phyloP scores from a whole-genome alignment of 2,888 invertebrate genomes.

The Cylindroiulus punctatus region DNA sequence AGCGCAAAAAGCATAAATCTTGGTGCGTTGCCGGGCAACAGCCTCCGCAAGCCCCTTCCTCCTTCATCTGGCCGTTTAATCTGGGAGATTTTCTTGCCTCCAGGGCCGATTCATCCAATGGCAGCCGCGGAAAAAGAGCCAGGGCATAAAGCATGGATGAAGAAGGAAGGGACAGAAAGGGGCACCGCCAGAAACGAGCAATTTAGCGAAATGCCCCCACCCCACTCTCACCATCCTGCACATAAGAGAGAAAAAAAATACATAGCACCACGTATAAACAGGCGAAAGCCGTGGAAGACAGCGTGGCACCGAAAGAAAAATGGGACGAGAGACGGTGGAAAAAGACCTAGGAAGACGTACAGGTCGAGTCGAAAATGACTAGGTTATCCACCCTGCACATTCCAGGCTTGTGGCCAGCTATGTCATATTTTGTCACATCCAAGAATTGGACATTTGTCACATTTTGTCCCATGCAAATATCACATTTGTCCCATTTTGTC shows the following conservation, averaged over 20 bases:
- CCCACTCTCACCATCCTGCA: background rate
- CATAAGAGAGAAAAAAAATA: background rate
- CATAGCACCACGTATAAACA: background rate
- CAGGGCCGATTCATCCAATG: background rate
- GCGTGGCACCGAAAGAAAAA: constrained; percentile 15
- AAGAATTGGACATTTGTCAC: too few relatives aligned
- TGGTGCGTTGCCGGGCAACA: constrained; percentile 8
- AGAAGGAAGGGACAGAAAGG: background rate
- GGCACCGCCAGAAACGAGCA: background rate
- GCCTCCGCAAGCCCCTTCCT: constrained; percentile 5
- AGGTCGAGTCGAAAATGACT: background rate
- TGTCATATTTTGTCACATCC: too few relatives aligned
- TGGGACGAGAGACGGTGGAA: background rate
- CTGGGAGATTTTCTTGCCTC: constrained; percentile 17
- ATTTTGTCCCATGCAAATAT: too few relatives aligned
- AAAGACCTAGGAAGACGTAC: background rate
- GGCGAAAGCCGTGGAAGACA: background rate
- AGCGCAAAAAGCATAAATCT: constrained; percentile 30
- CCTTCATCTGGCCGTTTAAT: constrained; percentile 26
- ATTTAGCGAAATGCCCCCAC: constrained; percentile 15
- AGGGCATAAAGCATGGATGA: constrained; percentile 13
- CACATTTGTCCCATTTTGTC: too few relatives aligned
- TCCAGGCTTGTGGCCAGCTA: too few relatives aligned
- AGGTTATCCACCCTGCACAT: too few relatives aligned
- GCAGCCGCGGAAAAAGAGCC: background rate